phyloP scores from a whole-genome alignment of 1,140 invertebrate species.

The Diuraphis noxia region DNA sequence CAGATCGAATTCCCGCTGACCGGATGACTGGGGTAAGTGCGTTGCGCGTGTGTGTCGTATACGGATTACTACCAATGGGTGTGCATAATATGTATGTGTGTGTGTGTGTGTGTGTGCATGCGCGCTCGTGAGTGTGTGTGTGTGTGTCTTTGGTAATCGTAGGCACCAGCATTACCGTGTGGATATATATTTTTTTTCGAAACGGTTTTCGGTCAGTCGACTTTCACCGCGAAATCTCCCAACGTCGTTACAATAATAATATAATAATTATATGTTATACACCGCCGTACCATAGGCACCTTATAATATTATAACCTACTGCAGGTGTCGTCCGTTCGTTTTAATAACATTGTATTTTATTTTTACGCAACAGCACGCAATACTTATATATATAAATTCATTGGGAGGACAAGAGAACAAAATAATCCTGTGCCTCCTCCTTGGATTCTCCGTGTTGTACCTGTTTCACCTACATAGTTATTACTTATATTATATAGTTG shows the following conservation, averaged over 20 bases:
- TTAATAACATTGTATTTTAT: neutral
- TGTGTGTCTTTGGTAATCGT: neutral
- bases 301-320: too few species aligned
- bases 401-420: neutral
- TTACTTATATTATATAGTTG: neutral
- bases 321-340: neutral
- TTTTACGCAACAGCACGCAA: neutral
- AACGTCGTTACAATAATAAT: neutral
- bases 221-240: constrained; percentile 20
- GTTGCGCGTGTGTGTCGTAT: neutral
- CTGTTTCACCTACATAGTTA: neutral
- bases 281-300: neutral
- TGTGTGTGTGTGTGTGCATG: neutral
- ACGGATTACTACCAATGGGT: neutral
- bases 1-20: neutral
- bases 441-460: neutral
- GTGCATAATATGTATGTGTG: neutral
- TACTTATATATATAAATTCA: neutral
- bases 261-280: neutral
- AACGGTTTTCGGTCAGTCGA: neutral
- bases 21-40: neutral
- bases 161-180: neutral
- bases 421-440: neutral
- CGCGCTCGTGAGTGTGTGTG: too few species aligned
- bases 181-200: neutral